Conservation (phyloP, 2,113 vertebrate species). For the Hucho hucho region DNA sequence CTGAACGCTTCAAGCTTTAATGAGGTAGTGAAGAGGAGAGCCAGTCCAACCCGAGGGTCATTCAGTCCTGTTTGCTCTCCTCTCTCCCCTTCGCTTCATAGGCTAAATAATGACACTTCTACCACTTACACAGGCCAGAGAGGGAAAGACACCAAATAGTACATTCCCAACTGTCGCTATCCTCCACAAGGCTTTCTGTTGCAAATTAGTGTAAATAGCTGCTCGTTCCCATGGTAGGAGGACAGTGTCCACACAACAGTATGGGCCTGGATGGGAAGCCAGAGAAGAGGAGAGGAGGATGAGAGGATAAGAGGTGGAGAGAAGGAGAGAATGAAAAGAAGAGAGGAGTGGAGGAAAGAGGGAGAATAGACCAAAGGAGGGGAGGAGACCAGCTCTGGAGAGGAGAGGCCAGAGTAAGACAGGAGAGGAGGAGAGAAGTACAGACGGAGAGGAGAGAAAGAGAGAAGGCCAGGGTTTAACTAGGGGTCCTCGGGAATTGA, state of each 20-base stretch:
- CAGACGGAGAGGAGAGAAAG: no score
- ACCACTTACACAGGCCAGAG: conserved; percentile 91
- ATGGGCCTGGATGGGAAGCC: conserved; percentile 5
- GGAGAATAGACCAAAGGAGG: no score
- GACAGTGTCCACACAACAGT: conserved; percentile 53
- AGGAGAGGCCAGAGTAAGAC: no score
- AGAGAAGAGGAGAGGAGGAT: conserved; percentile 13
- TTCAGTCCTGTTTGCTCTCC: conserved; percentile 87
- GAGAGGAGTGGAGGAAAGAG: neutral
- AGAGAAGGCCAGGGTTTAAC: no score
- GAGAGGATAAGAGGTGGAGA: neutral
- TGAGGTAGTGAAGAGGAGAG: conserved; percentile 85
- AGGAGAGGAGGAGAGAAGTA: no score
- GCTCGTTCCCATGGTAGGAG: conserved; percentile 72
- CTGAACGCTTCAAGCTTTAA: conserved; percentile 85
- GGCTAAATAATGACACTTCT: conserved; percentile 92
- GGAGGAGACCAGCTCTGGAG: no score
- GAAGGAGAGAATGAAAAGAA: neutral
- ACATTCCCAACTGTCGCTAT: conserved; percentile 89
- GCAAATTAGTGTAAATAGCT: conserved; percentile 83
- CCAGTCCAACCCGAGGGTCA: conserved; percentile 80
- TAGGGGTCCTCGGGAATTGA: no score
- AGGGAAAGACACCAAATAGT: conserved; percentile 74
- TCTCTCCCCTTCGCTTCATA: conserved; percentile 79
- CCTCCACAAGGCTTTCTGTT: conserved; percentile 82